Conservation (phyloP, 2,888 invertebrate genomes). For the Cephus pygmeus region DNA sequence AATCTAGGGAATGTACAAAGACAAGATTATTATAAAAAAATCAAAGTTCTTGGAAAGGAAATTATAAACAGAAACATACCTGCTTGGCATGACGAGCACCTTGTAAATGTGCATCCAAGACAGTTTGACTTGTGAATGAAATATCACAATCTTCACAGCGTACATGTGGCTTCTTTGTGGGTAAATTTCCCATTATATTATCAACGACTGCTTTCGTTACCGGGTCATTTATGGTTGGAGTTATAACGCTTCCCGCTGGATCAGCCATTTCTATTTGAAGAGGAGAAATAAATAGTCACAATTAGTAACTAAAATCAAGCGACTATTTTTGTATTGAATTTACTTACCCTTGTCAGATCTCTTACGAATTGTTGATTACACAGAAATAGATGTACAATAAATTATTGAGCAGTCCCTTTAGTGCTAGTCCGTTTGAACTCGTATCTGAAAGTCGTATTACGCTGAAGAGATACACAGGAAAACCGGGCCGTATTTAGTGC, state of each 20-base stretch:
- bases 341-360: neutral
- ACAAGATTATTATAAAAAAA: neutral
- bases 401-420: neutral
- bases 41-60: neutral
- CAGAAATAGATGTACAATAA: neutral
- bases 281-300: neutral
- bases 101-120: conserved; percentile 66
- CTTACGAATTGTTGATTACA: neutral
- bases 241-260: conserved; percentile 40
- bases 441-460: neutral
- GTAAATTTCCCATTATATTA: conserved; percentile 67
- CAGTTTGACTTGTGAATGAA: conserved; percentile 66
- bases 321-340: neutral
- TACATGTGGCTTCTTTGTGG: conserved; percentile 64
- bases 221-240: conserved; percentile 57
- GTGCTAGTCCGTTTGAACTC: neutral
- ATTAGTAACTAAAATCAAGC: neutral
- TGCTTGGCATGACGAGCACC: conserved; percentile 63
- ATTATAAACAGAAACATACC: conserved; percentile 34
- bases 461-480: neutral
- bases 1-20: conserved; percentile 40
- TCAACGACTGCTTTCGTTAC: conserved; percentile 67
- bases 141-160: conserved; percentile 66
- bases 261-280: conserved; percentile 36
- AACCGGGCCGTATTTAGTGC: neutral